Percentiles rank a stretch among this genome's conserved stretches.
Evolutionary conservation across 2,888 invertebrate genomes (phyloP).

Genomic region (Plebejus argus): DNA sequence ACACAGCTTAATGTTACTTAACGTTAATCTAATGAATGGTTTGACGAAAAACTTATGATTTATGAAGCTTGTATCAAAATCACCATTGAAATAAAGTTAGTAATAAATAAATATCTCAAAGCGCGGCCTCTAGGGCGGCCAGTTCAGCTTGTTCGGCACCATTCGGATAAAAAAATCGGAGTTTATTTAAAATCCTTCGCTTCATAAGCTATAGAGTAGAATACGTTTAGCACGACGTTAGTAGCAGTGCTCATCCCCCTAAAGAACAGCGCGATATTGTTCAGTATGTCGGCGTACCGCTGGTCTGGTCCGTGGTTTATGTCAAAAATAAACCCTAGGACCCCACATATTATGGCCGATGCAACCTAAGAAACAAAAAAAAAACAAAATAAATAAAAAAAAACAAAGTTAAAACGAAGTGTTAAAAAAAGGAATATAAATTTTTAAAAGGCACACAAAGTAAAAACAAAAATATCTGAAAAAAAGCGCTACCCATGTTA

Average conservation of each 20-base stretch:
- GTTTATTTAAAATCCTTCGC: conserved; percentile 23
- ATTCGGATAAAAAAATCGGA: neutral
- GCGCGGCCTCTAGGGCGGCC: neutral
- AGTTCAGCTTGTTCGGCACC: neutral
- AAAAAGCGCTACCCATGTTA: neutral
- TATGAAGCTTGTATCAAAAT: too few species aligned
- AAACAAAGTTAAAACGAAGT: conserved; percentile 43
- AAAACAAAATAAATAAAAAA: conserved; percentile 52
- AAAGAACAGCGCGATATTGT: conserved; percentile 80
- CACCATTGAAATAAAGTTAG: too few species aligned
- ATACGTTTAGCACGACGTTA: conserved; percentile 82
- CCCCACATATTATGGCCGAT: conserved; percentile 81
- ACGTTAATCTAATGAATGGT: too few species aligned
- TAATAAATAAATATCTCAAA: too few species aligned
- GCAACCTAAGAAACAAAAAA: conserved; percentile 73
- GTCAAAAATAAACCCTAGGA: conserved; percentile 81
- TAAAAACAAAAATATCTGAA: conserved; percentile 28
- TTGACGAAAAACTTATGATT: too few species aligned
- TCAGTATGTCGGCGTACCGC: conserved; percentile 80
- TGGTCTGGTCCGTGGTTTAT: conserved; percentile 83
- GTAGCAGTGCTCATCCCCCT: conserved; percentile 82
- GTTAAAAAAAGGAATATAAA: neutral
- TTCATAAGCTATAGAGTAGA: conserved; percentile 61
- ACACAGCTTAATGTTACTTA: too few species aligned
- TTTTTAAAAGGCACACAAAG: conserved; percentile 31